These are phyloP conservation scores for Cephalotes varians DNA, from an alignment of 2,888 invertebrate genomes.

Conservation along the genomic window DNA sequence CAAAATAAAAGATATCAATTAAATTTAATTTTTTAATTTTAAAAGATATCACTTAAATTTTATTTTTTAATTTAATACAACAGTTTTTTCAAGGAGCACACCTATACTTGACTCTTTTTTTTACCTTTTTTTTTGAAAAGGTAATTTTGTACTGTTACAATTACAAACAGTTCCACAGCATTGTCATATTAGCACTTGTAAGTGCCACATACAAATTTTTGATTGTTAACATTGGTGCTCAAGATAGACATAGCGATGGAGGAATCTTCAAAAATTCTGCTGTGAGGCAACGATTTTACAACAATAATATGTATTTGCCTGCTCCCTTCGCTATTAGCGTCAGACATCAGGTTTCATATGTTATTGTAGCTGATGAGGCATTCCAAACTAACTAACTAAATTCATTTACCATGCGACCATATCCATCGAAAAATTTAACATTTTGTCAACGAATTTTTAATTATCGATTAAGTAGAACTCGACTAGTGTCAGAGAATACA, in stretches of 20 bases:
- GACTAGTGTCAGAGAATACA: neutral
- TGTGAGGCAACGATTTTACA: constrained; percentile 21
- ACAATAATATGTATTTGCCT: neutral
- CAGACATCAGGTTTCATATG: neutral
- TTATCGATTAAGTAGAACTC: constrained; percentile 14
- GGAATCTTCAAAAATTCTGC: constrained; percentile 20
- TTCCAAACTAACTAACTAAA: constrained; percentile 14
- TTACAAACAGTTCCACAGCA: constrained; percentile 7
- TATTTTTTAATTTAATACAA: too few species aligned
- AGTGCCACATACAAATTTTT: constrained; percentile 4
- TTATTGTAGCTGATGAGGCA: constrained; percentile 9
- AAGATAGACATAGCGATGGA: neutral
- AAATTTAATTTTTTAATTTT: too few species aligned
- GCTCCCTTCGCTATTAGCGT: constrained; percentile 6
- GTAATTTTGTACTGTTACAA: too few species aligned
- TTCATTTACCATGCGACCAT: constrained; percentile 5
- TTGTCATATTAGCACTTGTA: constrained; percentile 18
- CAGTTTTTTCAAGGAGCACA: too few species aligned
- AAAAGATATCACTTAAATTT: too few species aligned
- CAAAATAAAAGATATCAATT: too few species aligned
- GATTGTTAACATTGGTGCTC: constrained; percentile 19
- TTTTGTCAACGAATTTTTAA: constrained; percentile 8
- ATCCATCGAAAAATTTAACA: constrained; percentile 5
- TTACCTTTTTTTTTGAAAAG: too few species aligned
- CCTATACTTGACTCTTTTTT: too few species aligned